phyloP scores from a whole-genome alignment of 2,113 vertebrate genomes.

The Brachyhypopomus occidentalis region DNA sequence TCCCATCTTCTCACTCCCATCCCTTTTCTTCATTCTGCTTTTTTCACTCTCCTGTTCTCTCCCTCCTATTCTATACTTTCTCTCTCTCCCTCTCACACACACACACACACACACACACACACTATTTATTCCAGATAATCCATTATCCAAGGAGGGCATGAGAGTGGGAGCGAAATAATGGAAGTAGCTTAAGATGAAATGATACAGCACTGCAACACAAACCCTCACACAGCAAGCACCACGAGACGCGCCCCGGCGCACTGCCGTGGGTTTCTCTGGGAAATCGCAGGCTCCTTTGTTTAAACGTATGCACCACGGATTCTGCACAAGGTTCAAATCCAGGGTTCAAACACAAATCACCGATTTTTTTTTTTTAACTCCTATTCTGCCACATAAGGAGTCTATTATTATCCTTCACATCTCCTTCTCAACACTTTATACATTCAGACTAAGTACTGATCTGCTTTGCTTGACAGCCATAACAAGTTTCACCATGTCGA shows the following conservation, averaged over 20 bases:
- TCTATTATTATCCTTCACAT: constrained; percentile 2
- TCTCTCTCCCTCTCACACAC: too few relatives aligned
- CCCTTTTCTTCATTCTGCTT: too few relatives aligned
- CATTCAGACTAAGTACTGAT: constrained; percentile 36
- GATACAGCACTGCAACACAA: constrained; percentile 5
- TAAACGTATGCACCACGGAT: constrained; percentile 24
- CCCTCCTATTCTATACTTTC: too few relatives aligned
- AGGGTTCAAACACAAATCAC: background rate
- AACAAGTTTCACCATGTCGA: background rate
- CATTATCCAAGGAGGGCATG: constrained; percentile 11
- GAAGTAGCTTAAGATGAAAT: constrained; percentile 19
- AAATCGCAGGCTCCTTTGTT: constrained; percentile 2
- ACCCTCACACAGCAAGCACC: background rate
- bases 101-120: too few relatives aligned
- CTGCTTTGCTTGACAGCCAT: constrained; percentile 38
- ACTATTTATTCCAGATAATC: too few relatives aligned
- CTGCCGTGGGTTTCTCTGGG: constrained; percentile 17
- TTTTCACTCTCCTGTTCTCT: too few relatives aligned
- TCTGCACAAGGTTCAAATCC: background rate
- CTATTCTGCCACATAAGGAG: background rate
- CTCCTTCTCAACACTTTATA: constrained; percentile 36
- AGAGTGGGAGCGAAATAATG: constrained; percentile 43
- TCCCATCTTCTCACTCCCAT: too few relatives aligned
- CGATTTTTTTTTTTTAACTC: background rate
- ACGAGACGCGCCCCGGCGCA: constrained; percentile 18